phyloP scores from a whole-genome alignment of 2,888 invertebrate genomes.

The Anthrax anthrax region DNA sequence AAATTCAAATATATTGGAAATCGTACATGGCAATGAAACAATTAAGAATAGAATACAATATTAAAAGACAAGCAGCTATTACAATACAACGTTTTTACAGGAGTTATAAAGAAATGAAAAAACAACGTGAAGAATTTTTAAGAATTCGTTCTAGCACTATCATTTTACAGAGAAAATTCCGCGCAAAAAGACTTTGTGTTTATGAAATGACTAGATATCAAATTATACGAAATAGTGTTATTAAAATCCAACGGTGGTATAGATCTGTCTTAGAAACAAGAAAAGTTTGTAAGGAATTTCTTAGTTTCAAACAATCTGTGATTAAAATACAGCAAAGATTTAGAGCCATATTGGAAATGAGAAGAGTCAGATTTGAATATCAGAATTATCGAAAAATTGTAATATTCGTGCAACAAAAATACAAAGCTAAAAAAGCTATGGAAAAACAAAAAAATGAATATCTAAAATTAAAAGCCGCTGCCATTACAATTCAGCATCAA shows the following conservation, averaged over 20 bases:
- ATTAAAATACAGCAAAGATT: conserved; percentile 17
- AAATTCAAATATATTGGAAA: conserved; percentile 34
- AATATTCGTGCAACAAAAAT: conserved; percentile 14
- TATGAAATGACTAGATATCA: conserved; percentile 14
- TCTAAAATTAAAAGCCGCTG: conserved; percentile 9
- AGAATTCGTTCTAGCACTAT: conserved; percentile 12
- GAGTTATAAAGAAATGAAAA: conserved; percentile 19
- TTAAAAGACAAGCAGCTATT: conserved; percentile 12
- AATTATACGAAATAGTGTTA: conserved; percentile 19
- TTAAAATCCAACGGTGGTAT: conserved; percentile 34
- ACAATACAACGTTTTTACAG: conserved; percentile 19
- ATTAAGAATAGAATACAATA: conserved; percentile 18
- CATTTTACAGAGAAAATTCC: conserved; percentile 17
- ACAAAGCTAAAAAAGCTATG: conserved; percentile 8
- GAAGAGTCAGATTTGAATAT: too few relatives aligned
- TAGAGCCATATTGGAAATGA: conserved; percentile 21
- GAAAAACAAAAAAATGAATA: conserved; percentile 4
- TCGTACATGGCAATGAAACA: conserved; percentile 14
- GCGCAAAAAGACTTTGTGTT: conserved; percentile 18
- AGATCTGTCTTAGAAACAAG: conserved; percentile 27
- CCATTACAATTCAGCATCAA: conserved; percentile 23
- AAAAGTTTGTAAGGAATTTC: conserved; percentile 15
- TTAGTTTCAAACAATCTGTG: conserved; percentile 16
- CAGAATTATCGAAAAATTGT: conserved; percentile 14
- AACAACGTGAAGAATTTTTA: conserved; percentile 14